These are phyloP conservation scores for Linepithema humile DNA, from an alignment of 1,140 invertebrate genomes.

Conservation along the genomic window DNA sequence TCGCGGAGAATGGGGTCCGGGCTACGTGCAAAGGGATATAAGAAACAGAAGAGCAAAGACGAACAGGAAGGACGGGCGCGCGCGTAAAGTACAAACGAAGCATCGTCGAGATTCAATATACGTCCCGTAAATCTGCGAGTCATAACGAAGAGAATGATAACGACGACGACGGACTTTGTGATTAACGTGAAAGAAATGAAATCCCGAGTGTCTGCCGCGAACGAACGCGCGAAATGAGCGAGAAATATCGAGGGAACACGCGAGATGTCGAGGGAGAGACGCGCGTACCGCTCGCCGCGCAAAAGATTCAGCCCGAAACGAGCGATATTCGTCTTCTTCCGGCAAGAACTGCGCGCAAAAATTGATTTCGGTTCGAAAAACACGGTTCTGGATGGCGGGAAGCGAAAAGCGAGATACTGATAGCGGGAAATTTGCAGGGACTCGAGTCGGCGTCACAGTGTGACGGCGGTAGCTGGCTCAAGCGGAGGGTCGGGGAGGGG, in stretches of 20 bases:
- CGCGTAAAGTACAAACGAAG: slow-evolving; percentile 43
- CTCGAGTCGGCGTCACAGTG: slow-evolving; percentile 31
- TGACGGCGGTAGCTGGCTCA: not conserved
- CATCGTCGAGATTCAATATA: slow-evolving; percentile 59
- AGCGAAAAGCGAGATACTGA: not conserved
- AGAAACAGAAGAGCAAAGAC: slow-evolving; percentile 16
- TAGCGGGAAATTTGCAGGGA: not conserved
- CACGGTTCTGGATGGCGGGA: not conserved
- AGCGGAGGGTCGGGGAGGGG: too few species aligned
- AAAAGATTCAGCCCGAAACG: slow-evolving; percentile 13
- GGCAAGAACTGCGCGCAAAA: not conserved
- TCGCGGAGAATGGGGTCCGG: not conserved
- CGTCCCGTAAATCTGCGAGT: slow-evolving; percentile 29
- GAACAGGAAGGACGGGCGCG: not conserved
- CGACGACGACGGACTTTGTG: not conserved
- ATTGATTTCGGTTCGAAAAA: slow-evolving; percentile 31
- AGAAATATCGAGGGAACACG: not conserved
- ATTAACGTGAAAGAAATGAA: slow-evolving; percentile 50
- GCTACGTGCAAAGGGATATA: slow-evolving; percentile 32
- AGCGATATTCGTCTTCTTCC: slow-evolving; percentile 47
- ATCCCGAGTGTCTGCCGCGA: slow-evolving; percentile 1
- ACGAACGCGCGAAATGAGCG: slow-evolving; percentile 8
- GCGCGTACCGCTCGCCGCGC: not conserved
- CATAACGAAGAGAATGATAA: not conserved
- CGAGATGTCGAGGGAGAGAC: not conserved